Evolutionary conservation across 2,113 vertebrate genomes (phyloP).

Genomic region (Ifrita kowaldi): DNA sequence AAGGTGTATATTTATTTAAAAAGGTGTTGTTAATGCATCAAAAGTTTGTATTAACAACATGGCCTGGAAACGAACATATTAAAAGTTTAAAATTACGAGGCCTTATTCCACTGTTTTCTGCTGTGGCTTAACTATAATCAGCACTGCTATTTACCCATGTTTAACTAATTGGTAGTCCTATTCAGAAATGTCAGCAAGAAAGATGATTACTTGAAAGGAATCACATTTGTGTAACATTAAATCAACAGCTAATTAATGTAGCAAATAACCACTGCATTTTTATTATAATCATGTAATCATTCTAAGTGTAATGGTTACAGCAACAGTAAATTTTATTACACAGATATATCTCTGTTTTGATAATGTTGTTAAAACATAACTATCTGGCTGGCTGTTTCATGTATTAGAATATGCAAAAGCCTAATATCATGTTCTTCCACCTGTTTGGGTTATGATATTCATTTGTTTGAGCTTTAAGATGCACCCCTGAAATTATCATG

Average conservation of each 20-base stretch:
- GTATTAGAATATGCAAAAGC: conserved; percentile 5
- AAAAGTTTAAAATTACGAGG: not conserved
- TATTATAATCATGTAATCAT: conserved; percentile 10
- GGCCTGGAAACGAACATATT: not conserved
- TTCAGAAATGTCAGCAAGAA: conserved; percentile 23
- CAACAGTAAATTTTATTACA: conserved; percentile 38
- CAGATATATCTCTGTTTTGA: conserved; percentile 23
- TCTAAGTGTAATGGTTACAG: not conserved
- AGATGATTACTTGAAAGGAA: conserved; percentile 36
- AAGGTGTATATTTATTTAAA: not conserved
- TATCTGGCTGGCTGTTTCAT: not conserved
- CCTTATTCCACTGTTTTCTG: not conserved
- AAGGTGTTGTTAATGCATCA: not conserved
- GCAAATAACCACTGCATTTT: conserved; percentile 32
- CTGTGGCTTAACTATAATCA: not conserved
- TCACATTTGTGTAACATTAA: conserved; percentile 23
- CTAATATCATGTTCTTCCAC: conserved; percentile 12
- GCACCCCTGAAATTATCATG: not conserved
- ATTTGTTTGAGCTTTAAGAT: not conserved
- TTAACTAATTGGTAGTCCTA: conserved; percentile 24
- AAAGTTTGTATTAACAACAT: not conserved
- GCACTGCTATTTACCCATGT: not conserved
- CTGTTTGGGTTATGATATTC: not conserved
- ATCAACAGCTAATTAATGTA: conserved; percentile 47
- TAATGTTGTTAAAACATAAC: conserved; percentile 14